Percentiles rank a stretch among this genome's conserved stretches.
phyloP scores from a whole-genome alignment of 2,113 vertebrate species.

The Scatophagus argus region DNA sequence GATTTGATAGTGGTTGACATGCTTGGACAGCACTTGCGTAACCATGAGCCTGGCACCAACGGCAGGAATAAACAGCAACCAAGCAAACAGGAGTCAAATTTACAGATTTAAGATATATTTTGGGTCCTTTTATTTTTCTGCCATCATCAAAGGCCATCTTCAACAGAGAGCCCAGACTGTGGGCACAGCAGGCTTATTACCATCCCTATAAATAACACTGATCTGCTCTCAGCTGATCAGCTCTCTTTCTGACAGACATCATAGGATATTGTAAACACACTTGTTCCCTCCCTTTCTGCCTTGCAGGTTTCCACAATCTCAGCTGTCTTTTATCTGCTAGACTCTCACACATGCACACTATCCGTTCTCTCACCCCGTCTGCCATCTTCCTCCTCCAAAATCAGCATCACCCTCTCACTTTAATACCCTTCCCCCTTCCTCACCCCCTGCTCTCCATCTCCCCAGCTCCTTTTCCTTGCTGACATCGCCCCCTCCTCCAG shows the following conservation, averaged over 20 bases:
- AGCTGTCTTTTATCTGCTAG: neutral
- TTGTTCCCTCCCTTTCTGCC: neutral
- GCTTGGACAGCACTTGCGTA: neutral
- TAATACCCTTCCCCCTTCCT: constrained; percentile 42
- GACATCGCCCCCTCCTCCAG: constrained; percentile 64
- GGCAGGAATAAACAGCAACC: constrained; percentile 4
- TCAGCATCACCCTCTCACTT: constrained; percentile 42
- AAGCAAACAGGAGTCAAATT: neutral
- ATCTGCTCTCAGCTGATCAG: constrained; percentile 44
- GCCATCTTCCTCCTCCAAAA: constrained; percentile 20
- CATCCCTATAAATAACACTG: constrained; percentile 62
- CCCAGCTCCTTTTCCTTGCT: constrained; percentile 47
- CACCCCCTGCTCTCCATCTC: constrained; percentile 25
- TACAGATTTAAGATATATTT: constrained; percentile 15
- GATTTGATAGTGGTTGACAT: neutral
- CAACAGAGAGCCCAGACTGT: constrained; percentile 13
- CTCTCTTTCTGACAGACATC: constrained; percentile 21
- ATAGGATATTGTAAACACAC: neutral
- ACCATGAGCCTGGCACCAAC: neutral
- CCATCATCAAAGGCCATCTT: constrained; percentile 34
- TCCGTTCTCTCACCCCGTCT: constrained; percentile 8
- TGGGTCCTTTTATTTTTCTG: constrained; percentile 26
- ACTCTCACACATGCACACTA: neutral
- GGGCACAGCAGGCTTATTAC: constrained; percentile 20
- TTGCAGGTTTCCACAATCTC: neutral